Percentiles rank a stretch among this genome's conserved stretches.
phyloP scores from a whole-genome alignment of 2,113 vertebrate genomes.

The Elephas maximus region DNA sequence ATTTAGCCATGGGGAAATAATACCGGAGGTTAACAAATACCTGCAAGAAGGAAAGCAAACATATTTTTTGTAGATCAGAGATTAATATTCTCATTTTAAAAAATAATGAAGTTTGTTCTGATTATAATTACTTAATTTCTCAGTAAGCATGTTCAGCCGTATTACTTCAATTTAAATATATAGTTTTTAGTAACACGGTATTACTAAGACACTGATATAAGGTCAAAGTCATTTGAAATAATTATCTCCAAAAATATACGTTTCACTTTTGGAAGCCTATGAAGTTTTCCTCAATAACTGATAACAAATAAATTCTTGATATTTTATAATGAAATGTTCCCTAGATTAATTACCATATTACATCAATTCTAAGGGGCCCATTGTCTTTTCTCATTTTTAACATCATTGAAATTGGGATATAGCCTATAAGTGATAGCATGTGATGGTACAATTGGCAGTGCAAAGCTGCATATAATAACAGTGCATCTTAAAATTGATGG shows the following conservation, averaged over 20 bases:
- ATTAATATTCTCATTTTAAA: conserved; percentile 53
- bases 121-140: not conserved
- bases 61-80: not conserved
- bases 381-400: not conserved
- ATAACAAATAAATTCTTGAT: not conserved
- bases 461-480: not conserved
- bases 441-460: not conserved
- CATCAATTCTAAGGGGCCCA: not conserved
- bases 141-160: conserved; percentile 2
- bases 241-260: conserved; percentile 9
- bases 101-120: conserved; percentile 10
- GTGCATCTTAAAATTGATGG: not conserved
- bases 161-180: conserved; percentile 24
- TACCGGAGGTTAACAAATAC: not conserved
- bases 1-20: not conserved
- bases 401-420: not conserved
- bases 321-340: not conserved
- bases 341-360: not conserved
- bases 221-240: conserved; percentile 27
- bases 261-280: conserved; percentile 38
- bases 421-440: not conserved
- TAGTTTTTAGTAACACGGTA: conserved; percentile 38
- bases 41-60: conserved; percentile 7
- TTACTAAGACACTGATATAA: not conserved
- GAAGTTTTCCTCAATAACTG: conserved; percentile 36